Evolutionary conservation across 2,113 vertebrate genomes (phyloP), one percentile per base, ranked within the genome.

Genomic region (Centropristis striata): DNA sequence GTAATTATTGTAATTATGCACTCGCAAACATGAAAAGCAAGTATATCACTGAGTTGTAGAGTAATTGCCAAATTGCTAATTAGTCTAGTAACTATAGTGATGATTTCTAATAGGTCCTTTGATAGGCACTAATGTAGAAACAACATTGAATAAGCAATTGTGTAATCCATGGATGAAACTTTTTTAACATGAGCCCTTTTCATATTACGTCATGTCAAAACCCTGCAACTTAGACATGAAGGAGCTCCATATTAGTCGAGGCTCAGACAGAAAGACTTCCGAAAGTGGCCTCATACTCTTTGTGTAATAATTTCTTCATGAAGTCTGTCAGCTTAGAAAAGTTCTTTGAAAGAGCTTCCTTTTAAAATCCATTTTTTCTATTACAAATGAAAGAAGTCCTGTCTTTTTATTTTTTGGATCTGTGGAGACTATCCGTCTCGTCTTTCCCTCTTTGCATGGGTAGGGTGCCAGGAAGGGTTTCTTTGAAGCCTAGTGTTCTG

Each of bases 231-330:
- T 5, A 49, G n/a, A 72, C 10, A 72, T 49, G 5, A 59, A 59
- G 42, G 27, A 57, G 27, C 27, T 36, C 27, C 1, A 27, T 47
- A 47, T 63, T 53, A 27, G 46, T 25, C 39, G 16, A 39, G 7
- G n/a, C 10, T 46, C 69, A 49, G 21, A 51, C 16, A 74, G 59
- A 18, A 64, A 64, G 15, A 37, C 5, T 37, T 57, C 18, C 4
- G 4, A 61, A 32, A 50, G 16, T 58, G 63, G 44, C 44, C 44
- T 50, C 23, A 50, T 66, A 42, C 36, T 63, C 41, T 75, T 55
- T 66, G 20, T 77, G 11, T 53, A 61, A 41, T 44, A 15, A 55
- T 51, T 54, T 61, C 50, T 61, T 61, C 9, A 60, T 67, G 5
- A 51, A 12, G 54, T 32, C 46, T 54, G 47, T 23, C 46, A 69